phyloP scores from a whole-genome alignment of 2,888 invertebrate species.

The Leptothorax acervorum region DNA sequence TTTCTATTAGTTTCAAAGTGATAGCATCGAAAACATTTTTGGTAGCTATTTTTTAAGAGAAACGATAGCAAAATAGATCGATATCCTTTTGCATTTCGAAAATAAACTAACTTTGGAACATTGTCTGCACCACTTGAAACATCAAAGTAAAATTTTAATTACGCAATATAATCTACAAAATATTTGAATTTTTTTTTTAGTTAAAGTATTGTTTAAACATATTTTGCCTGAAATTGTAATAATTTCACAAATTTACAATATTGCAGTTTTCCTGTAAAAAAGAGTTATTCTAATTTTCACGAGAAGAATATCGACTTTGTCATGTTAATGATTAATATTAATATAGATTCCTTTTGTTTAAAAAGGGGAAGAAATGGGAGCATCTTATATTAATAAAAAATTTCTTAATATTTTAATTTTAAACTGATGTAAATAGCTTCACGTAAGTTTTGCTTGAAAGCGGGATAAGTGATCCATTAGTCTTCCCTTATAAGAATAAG shows the following conservation, averaged over 20 bases:
- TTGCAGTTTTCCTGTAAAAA: neutral
- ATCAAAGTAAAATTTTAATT: neutral
- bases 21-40: slow-evolving; percentile 6
- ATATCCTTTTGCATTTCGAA: neutral
- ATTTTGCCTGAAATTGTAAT: neutral
- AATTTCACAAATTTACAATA: neutral
- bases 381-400: neutral
- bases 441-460: neutral
- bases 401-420: neutral
- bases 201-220: neutral
- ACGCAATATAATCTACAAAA: neutral
- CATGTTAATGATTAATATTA: neutral
- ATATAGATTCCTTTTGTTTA: neutral
- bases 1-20: slow-evolving; percentile 38
- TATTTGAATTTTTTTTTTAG: neutral
- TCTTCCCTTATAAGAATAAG: neutral
- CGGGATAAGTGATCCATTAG: neutral
- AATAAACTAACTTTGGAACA: neutral
- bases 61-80: neutral
- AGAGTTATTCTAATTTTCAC: neutral
- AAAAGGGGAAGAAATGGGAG: neutral
- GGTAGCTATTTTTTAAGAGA: neutral
- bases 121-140: neutral
- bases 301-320: neutral
- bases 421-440: neutral